A percentile compares a stretch with the other conserved stretches of the same genome.
Conservation (phyloP, 2,888 invertebrate genomes). For the Acanthoscelides obtectus region DNA sequence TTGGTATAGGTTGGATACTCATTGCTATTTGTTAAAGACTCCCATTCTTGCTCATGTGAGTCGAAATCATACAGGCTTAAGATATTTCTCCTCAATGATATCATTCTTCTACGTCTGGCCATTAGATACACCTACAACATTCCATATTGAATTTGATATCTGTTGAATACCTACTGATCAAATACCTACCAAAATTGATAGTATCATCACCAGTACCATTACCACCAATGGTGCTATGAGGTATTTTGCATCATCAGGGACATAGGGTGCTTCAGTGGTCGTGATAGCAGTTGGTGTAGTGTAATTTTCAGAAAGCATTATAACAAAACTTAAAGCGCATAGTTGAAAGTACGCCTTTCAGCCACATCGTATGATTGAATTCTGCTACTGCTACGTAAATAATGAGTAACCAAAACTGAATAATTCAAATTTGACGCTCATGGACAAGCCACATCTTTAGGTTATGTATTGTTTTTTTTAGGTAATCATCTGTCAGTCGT, state of each 20-base stretch:
- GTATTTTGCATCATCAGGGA: slow-evolving; percentile 37
- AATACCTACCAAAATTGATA: slow-evolving; percentile 41
- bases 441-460: too few relatives aligned
- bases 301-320: slow-evolving; percentile 17
- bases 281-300: slow-evolving; percentile 11
- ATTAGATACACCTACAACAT: slow-evolving; percentile 50
- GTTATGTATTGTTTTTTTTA: too few relatives aligned
- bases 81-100: slow-evolving; percentile 57
- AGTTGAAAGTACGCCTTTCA: not conserved
- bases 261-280: slow-evolving; percentile 17
- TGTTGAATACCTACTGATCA: not conserved
- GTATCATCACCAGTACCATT: slow-evolving; percentile 39
- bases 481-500: too few relatives aligned
- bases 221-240: slow-evolving; percentile 44
- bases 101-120: slow-evolving; percentile 52
- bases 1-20: slow-evolving; percentile 38
- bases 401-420: not conserved
- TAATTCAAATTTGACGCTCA: not conserved
- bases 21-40: slow-evolving; percentile 47
- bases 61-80: slow-evolving; percentile 67
- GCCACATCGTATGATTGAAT: not conserved
- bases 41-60: slow-evolving; percentile 66
- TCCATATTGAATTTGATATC: not conserved
- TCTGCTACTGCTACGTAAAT: not conserved
- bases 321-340: not conserved